A percentile compares a stretch with the other conserved stretches of the same genome.
Conservation (phyloP, 2,888 invertebrate species). For the Lasioglossum leucozonium region DNA sequence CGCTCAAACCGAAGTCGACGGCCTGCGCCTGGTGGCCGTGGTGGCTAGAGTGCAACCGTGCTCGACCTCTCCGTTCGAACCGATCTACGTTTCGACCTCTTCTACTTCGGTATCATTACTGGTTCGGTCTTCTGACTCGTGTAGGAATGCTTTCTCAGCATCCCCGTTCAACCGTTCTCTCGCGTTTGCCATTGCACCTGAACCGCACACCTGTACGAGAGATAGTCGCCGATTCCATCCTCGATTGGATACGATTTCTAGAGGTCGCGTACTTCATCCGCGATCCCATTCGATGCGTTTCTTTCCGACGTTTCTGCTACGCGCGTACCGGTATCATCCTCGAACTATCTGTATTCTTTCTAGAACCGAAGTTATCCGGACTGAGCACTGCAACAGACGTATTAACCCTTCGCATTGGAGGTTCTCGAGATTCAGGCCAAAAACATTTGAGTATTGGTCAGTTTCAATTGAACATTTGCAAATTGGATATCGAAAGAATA, state of each 20-base stretch:
- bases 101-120: constrained; percentile 76
- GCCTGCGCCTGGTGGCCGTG: constrained; percentile 24
- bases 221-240: constrained; percentile 56
- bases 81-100: constrained; percentile 68
- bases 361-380: background rate
- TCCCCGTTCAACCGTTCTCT: constrained; percentile 50
- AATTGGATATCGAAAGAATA: too few species aligned
- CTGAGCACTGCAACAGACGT: background rate
- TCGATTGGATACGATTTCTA: constrained; percentile 67
- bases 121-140: constrained; percentile 68
- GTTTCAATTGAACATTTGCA: too few species aligned
- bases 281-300: constrained; percentile 53
- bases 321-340: constrained; percentile 19
- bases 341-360: background rate
- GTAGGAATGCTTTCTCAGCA: constrained; percentile 72
- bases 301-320: constrained; percentile 29
- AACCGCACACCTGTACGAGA: constrained; percentile 61
- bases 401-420: too few species aligned
- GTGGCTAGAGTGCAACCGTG: constrained; percentile 46
- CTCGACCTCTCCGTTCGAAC: constrained; percentile 64
- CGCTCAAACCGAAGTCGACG: constrained; percentile 71
- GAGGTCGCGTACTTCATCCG: constrained; percentile 69
- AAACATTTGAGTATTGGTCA: too few species aligned
- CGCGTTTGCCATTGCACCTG: constrained; percentile 64
- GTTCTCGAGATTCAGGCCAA: too few species aligned